Evolutionary conservation across 1,140 invertebrate genomes (phyloP).

Genomic region (Latrodectus geometricus): DNA sequence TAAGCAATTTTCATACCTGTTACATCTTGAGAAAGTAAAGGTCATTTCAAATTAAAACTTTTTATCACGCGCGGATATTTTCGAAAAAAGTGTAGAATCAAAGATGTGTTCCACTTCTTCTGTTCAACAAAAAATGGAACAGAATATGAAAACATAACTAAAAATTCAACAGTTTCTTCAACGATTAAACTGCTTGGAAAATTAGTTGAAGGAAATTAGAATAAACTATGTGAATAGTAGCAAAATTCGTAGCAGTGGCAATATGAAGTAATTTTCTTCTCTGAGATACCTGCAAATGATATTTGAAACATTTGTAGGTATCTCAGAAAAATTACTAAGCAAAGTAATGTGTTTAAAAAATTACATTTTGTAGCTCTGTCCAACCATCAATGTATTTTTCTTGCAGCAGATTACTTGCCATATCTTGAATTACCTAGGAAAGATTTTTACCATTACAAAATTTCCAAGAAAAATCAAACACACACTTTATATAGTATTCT

Average conservation of each 20-base stretch:
- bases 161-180: background rate
- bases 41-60: too few relatives aligned
- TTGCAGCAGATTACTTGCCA: slow-evolving; percentile 36
- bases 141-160: background rate
- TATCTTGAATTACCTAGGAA: slow-evolving; percentile 38
- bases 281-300: background rate
- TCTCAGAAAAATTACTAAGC: background rate
- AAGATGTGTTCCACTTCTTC: too few relatives aligned
- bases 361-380: slow-evolving; percentile 30
- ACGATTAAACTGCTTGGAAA: background rate
- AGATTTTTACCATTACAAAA: too few relatives aligned
- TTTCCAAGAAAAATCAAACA: too few relatives aligned
- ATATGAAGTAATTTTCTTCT: background rate
- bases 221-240: background rate
- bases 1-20: too few relatives aligned
- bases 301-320: background rate
- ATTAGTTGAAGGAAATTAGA: background rate
- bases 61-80: too few relatives aligned
- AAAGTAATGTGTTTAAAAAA: background rate
- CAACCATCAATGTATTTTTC: slow-evolving; percentile 26
- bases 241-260: too few relatives aligned
- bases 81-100: too few relatives aligned
- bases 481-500: too few relatives aligned
- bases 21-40: too few relatives aligned
- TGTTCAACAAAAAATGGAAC: background rate